Evolutionary conservation across 2,113 vertebrate species (phyloP), one percentile per base, ranked within the genome.

Genomic region (Apistogramma diplotaenia): DNA sequence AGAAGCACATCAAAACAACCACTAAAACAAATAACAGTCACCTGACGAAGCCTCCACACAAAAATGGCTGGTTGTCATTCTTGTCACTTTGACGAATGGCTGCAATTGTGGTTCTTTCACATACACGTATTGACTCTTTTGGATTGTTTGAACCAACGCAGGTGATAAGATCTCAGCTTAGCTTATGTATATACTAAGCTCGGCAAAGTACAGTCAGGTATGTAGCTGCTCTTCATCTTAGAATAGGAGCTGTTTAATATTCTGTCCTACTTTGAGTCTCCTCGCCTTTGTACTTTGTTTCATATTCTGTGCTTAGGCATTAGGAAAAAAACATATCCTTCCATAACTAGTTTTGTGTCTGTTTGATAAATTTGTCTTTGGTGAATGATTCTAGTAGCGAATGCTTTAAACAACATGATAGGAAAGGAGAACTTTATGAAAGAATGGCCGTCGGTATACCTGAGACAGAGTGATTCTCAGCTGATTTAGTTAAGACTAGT

Each of bases 31-130:
- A 16, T 23, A 37, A 62, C 53, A 25, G 62, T 57, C 35, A 49
- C 53, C 72, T 78, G 65, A 80, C 75, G 62, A 65, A 51, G 13
- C 25, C 65, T 79, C 23, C 49, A 18, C 62, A 71, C 81, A 54
- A 74, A 76, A 83, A 79, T 23, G 25, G 4, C 29, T 62, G 65
- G 35, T 54, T 84, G 78, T 85, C 75, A 57, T 40, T 79, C 79
- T 80, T 77, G 75, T 83, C 82, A 76, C 55, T 25, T 83, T 86
- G 76, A 87, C 33, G 81, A 86, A 86, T 72, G 62, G 54, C 67
- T 83, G 16, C 72, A 72, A 21, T 70, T 67, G 75, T 53, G 76
- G 16, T 51, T 71, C 5, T 76, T 87, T 83, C 58, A 62, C 62
- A 37, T 35, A 62, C 19, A 49, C 46, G 75, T 43, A 51, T 54